Evolutionary conservation across 2,113 vertebrate genomes (phyloP).

Genomic region (Panurus biarmicus): DNA sequence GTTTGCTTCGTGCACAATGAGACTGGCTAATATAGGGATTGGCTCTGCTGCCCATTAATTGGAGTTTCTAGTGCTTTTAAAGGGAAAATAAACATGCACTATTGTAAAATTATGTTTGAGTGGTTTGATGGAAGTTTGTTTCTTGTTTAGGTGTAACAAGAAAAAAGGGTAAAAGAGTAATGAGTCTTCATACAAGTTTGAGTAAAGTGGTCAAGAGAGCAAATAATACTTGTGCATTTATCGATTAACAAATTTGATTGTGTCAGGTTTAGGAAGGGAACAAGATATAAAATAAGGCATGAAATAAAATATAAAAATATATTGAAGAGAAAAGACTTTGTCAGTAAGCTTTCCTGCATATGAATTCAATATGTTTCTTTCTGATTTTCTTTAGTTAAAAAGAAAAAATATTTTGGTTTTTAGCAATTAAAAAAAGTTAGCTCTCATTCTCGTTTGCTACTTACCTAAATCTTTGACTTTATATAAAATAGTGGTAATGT

Average conservation of each 20-base stretch:
- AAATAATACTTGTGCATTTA: neutral
- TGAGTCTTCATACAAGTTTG: neutral
- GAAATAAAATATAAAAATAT: neutral
- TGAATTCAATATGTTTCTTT: neutral
- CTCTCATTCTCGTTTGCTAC: neutral
- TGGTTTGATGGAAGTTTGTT: neutral
- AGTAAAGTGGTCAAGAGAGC: neutral
- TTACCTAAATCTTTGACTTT: neutral
- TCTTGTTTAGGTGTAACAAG: neutral
- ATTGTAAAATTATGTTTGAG: neutral
- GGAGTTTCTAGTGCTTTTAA: neutral
- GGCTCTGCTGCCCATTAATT: neutral
- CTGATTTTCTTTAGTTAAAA: neutral
- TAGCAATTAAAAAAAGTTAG: neutral
- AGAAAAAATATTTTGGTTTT: neutral
- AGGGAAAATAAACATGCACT: neutral
- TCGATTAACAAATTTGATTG: neutral
- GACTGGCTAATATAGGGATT: neutral
- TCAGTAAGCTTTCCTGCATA: neutral
- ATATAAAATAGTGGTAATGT: neutral
- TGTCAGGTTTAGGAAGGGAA: neutral
- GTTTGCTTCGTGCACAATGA: neutral
- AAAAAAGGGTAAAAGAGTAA: neutral
- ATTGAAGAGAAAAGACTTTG: neutral
- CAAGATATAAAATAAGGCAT: neutral